A percentile compares a stretch with the other conserved stretches of the same genome.
Conservation (phyloP, 2,797 vertebrate species). For the Cetoscarus ocellatus region DNA sequence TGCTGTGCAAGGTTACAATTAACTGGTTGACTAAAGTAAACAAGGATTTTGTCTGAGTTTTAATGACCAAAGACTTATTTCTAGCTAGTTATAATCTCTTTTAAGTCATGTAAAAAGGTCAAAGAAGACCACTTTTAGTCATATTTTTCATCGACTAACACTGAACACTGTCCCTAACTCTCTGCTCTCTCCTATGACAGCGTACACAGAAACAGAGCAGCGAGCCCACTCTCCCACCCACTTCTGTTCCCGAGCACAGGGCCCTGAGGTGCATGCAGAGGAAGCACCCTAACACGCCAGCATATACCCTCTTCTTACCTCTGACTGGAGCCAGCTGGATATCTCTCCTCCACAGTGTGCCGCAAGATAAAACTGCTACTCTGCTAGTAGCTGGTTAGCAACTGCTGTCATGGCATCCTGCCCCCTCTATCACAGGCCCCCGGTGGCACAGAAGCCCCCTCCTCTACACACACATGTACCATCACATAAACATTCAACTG, state of each 20-base stretch:
- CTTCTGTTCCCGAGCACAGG: conserved; percentile 64
- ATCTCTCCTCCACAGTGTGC: conserved; percentile 52
- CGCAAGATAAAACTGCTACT: conserved; percentile 73
- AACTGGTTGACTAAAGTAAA: too few relatives aligned
- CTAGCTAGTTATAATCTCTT: too few relatives aligned
- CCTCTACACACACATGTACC: conserved; percentile 36
- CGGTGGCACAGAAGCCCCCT: conserved; percentile 25
- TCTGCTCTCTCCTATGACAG: conserved; percentile 1
- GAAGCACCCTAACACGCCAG: conserved; percentile 23
- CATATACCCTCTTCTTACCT: conserved; percentile 14
- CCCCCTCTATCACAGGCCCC: conserved; percentile 47
- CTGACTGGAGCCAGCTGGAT: conserved; percentile 29
- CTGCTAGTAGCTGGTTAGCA: conserved; percentile 61
- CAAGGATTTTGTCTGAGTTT: too few relatives aligned
- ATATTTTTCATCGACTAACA: too few relatives aligned
- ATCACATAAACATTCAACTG: conserved; percentile 78
- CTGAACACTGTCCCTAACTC: neutral
- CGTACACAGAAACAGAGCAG: conserved; percentile 32
- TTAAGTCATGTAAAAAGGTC: too few relatives aligned
- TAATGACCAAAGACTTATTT: too few relatives aligned
- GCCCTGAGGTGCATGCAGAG: conserved; percentile 32
- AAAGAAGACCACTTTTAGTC: too few relatives aligned
- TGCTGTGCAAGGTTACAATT: too few relatives aligned
- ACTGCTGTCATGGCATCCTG: conserved; percentile 60
- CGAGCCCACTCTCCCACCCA: conserved; percentile 71